Evolutionary conservation across 2,113 vertebrate genomes (phyloP).

Genomic region (Sturnus vulgaris): DNA sequence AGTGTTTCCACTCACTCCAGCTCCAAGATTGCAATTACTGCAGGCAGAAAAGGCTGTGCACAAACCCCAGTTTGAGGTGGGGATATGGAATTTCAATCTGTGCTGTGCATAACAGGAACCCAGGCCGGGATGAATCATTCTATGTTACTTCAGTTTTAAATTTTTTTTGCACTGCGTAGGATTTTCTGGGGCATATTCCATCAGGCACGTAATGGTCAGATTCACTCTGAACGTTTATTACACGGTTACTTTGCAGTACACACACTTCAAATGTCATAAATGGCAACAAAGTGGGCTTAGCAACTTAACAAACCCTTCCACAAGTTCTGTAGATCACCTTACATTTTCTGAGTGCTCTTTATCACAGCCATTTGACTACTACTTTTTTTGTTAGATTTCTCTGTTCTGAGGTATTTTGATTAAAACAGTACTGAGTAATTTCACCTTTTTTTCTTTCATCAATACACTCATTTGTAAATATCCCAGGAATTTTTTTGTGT

Average conservation of each 20-base stretch:
- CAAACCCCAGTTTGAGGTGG: constrained; percentile 22
- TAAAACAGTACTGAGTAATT: constrained; percentile 19
- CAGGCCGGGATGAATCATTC: constrained; percentile 53
- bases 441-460: constrained; percentile 20
- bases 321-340: neutral
- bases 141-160: neutral
- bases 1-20: neutral
- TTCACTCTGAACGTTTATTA: neutral
- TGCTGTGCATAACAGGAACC: constrained; percentile 58
- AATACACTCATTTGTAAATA: constrained; percentile 52
- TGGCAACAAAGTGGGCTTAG: neutral
- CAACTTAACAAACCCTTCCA: neutral
- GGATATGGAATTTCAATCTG: constrained; percentile 55
- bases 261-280: neutral
- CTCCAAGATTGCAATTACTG: neutral
- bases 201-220: neutral
- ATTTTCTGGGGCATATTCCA: constrained; percentile 55
- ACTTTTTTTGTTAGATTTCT: neutral
- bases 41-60: neutral
- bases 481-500: constrained; percentile 12
- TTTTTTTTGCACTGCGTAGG: constrained; percentile 43
- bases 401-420: constrained; percentile 27
- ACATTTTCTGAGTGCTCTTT: neutral
- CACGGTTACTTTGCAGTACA: neutral
- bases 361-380: constrained; percentile 1